Evolutionary conservation across 64 coral and sea anemone genomes (phyloP), one percentile per base, ranked within the genome.

Genomic region (Dendrophyllia cribrosa): DNA sequence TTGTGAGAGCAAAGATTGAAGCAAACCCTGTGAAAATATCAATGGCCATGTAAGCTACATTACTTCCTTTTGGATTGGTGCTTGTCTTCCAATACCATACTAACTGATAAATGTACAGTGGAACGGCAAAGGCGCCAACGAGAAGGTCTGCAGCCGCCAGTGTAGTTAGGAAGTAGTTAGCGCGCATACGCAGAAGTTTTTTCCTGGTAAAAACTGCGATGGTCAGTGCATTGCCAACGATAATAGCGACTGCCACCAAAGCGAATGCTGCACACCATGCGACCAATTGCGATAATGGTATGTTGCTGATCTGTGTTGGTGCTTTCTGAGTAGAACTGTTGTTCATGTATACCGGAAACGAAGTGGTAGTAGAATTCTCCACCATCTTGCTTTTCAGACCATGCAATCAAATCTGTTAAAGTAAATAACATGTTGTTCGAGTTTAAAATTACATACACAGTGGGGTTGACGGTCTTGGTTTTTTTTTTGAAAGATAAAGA

Each of bases 21-120:
- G 95, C 87, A 58, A 96, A 96, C 13, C 91, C 95, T 6, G 95
- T 90, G 23, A 96, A 96, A 6, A 96, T 96, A 58, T 96, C 95
- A 43, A 93, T 82, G 21, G 91, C 91, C 72, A 93, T 90, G 45
- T 90, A 93, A 11, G 88, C 63, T 0, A 55, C 51, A n/a, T 78
- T 64, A 24, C 19, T 58, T 17, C 79, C 86, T 68, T 67, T 84
- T 50, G 24, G 2, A 43, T 24, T 60, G 3, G 6, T 49, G 47
- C 50, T 84, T 61, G 51, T 55, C 51, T 78, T 88, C 95, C 95
- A 96, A 59, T 96, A 93, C 47, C 26, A 93, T 15, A 93, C 91
- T 49, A 96, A 76, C 19, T 87, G 65, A 75, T 87, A 89, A 20
- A 96, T 89, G 59, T 96, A 96, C 34, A 83, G 14, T 62, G 95